phyloP scores from a whole-genome alignment of 2,113 vertebrate genomes.

The Semicossyphus pulcher region DNA sequence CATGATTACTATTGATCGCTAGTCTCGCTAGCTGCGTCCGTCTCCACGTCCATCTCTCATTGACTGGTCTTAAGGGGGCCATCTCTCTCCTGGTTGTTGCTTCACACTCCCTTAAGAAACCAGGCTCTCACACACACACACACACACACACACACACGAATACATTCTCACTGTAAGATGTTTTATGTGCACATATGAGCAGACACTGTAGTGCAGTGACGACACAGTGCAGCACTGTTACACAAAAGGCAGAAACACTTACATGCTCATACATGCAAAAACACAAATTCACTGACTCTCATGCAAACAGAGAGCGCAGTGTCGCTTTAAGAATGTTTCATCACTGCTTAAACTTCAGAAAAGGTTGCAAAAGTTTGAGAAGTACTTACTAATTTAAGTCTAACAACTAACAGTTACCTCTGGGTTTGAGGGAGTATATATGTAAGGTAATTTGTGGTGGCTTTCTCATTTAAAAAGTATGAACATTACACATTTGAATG shows the following conservation, averaged over 20 bases:
- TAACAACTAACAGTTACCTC: background rate
- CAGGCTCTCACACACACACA: conserved; percentile 5
- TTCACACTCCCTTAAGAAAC: conserved; percentile 28
- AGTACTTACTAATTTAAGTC: background rate
- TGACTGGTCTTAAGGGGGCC: conserved; percentile 76
- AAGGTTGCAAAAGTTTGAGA: no score
- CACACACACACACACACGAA: background rate
- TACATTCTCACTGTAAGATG: background rate
- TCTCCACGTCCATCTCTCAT: conserved; percentile 75
- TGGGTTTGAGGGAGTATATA: no score
- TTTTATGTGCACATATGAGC: background rate
- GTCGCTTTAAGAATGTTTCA: background rate
- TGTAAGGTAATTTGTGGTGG: no score
- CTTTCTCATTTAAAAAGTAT: no score
- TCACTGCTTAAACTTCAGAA: background rate
- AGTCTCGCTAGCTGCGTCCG: conserved; percentile 71
- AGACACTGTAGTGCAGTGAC: background rate
- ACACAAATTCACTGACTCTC: background rate
- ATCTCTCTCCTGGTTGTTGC: conserved; percentile 58
- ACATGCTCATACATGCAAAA: background rate
- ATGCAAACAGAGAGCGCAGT: background rate
- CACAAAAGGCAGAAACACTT: background rate
- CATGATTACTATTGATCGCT: conserved; percentile 84
- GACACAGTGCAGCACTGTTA: background rate
- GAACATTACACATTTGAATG: no score